Evolutionary conservation across 2,113 vertebrate species (phyloP), one percentile per base, ranked within the genome.

Genomic region (Gobius niger): DNA sequence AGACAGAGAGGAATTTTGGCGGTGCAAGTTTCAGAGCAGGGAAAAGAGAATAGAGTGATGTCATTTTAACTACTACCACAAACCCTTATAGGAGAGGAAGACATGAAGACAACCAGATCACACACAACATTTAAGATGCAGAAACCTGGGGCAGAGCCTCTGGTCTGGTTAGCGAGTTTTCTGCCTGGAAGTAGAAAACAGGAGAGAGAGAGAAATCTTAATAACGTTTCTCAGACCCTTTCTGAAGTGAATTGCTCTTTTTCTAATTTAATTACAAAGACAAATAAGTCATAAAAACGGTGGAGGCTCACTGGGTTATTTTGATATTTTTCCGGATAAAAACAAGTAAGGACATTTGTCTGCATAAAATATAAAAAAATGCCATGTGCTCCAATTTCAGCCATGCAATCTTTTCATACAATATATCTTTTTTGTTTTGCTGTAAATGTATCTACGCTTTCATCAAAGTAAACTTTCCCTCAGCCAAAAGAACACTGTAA

Each of bases 1-100:
- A 63, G 53, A 68, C 69, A 72, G 78, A 77, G 82, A 80, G 77
- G 70, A 63, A 65, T 88, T 62, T 15, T 82, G 72, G 76, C 57
- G 52, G 59, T 64, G 56, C 2, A 24, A 67, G 11, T 65, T 73
- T 80, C 66, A 24, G 64, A 77, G 47, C 4, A 44, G 60, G 63
- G 61, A 61, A 44, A 65, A 72, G 19, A 64, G 15, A 53, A 14
- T 4, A 34, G 24, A 47, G n/a, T 68, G 47, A 40, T 49, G 11
- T 42, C 5, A 49, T 44, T 53, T 46, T 10, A 46, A 7, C 3
- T 56, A 6, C 7, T 46, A 46, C 7, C 18, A 61, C 41, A 16
- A 16, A 8, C 44, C 2, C 44, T 46, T 6, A 52, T 9, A 16
- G 8, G 16, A 52, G 50, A 16, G 50, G n/a, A n/a, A 52, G 16